Base-by-base conservation (phyloP, 2,888 invertebrate species). In the Sthenelais limicola region DNA sequence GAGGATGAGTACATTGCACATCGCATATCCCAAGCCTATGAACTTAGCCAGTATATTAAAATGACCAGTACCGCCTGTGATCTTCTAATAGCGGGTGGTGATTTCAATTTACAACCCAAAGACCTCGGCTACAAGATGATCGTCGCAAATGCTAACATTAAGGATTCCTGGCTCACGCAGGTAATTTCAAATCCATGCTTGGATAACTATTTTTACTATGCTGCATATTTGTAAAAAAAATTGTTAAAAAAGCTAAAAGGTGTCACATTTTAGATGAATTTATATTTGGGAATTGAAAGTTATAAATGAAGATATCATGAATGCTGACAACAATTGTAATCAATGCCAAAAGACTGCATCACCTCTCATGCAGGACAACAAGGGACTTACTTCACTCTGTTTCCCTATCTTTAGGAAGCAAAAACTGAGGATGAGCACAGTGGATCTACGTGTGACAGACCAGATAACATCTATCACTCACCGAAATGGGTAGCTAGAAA, bases 31-130 rank as follows among this genome's bases (percentile, higher is more conserved):
- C 98, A 99, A 90, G 95, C 97, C 0, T 95, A 94, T 85, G 96
- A 98, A 83, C 93, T 96, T 72, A 95, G 96, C 74, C 96, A 98
- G 90, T 96, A 98, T 87, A 93, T 99, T 73, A 92, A 93, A 82
- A 90, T 95, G 82, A 97, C 97, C 0, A 91, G 93, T 54, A 90
- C 91, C 2, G 78, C 80, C n/a, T 87, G 88, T 71, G 96, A 97
- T 88, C 89, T 96, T 30, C 92, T 93, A 69, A 91, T 99, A 80
- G 89, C 98, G 72, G 96, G 94, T 28, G 99, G 99, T 1, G 99
- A 99, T 89, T 91, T 99, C 68, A 99, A 99, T 87, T 92, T 96
- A 18, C 94, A 94, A 82, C 95, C 97, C 0, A 91, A 91, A 32
- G 96, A 97, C 87, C 78, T 87, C 3, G 87, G 87, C 30, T 87